Conservation (phyloP, 1,140 invertebrate species). For the Drosophila arizonae region DNA sequence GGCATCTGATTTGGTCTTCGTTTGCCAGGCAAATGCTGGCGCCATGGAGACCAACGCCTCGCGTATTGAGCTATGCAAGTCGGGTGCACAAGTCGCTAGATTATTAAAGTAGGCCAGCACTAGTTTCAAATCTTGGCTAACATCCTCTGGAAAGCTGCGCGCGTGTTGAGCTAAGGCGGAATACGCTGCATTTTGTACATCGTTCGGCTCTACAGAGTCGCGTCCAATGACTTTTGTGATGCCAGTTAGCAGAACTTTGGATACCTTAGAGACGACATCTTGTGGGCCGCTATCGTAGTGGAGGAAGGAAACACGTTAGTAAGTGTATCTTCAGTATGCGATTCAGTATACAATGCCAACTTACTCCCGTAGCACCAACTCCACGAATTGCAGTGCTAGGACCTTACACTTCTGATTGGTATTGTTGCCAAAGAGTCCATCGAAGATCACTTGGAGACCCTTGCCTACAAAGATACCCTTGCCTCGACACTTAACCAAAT, state of each 20-base stretch:
- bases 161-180: constrained; percentile 84
- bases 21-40: constrained; percentile 86
- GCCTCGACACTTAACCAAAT: constrained; percentile 90
- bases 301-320: not conserved
- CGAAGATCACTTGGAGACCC: constrained; percentile 93
- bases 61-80: constrained; percentile 87
- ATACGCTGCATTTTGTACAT: constrained; percentile 80
- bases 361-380: constrained; percentile 91
- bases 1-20: constrained; percentile 65
- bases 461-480: constrained; percentile 91
- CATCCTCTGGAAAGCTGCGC: constrained; percentile 87
- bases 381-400: constrained; percentile 91
- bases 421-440: constrained; percentile 92
- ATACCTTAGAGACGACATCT: constrained; percentile 85
- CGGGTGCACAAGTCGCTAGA: constrained; percentile 84
- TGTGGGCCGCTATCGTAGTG: constrained; percentile 85
- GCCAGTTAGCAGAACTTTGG: constrained; percentile 87
- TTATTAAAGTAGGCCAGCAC: constrained; percentile 83
- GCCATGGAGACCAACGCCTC: constrained; percentile 89
- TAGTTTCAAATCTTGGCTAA: constrained; percentile 85
- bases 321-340: not conserved
- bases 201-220: constrained; percentile 83
- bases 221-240: constrained; percentile 88
- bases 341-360: constrained; percentile 53
- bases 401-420: constrained; percentile 92